Percentiles rank a stretch among this genome's conserved stretches.
These are phyloP conservation scores for Lasius platythorax DNA, from an alignment of 2,888 invertebrate species.

Conservation along the genomic window DNA sequence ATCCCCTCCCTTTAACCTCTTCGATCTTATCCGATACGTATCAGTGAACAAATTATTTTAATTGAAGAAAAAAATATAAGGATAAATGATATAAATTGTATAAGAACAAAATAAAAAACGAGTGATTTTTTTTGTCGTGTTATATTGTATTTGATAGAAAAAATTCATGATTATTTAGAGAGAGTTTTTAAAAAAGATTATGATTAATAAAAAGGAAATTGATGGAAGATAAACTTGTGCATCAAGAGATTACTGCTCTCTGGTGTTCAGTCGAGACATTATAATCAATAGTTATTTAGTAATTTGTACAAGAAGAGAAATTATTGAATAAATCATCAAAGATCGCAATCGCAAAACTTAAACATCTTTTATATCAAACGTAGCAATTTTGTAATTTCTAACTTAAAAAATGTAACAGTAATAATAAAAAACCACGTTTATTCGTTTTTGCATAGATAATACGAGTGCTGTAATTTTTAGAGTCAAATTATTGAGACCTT, in stretches of 20 bases:
- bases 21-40: not conserved
- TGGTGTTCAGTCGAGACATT: conserved; percentile 4
- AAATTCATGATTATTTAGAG: not conserved
- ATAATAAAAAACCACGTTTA: not conserved
- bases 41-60: not conserved
- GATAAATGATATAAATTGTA: not conserved
- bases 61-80: not conserved
- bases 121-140: not conserved
- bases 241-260: conserved; percentile 7
- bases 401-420: not conserved
- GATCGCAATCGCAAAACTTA: not conserved
- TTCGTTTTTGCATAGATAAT: not conserved
- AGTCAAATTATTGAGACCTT: not conserved
- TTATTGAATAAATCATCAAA: not conserved
- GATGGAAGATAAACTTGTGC: not conserved
- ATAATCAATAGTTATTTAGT: conserved; percentile 1
- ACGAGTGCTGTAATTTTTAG: not conserved
- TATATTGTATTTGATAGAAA: not conserved
- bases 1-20: not conserved
- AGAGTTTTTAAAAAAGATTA: not conserved
- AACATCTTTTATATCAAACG: not conserved
- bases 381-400: not conserved
- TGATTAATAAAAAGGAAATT: not conserved
- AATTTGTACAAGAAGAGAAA: not conserved
- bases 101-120: not conserved